Base-by-base conservation (phyloP, 2,888 invertebrate species). In the Pandemis heparana region DNA sequence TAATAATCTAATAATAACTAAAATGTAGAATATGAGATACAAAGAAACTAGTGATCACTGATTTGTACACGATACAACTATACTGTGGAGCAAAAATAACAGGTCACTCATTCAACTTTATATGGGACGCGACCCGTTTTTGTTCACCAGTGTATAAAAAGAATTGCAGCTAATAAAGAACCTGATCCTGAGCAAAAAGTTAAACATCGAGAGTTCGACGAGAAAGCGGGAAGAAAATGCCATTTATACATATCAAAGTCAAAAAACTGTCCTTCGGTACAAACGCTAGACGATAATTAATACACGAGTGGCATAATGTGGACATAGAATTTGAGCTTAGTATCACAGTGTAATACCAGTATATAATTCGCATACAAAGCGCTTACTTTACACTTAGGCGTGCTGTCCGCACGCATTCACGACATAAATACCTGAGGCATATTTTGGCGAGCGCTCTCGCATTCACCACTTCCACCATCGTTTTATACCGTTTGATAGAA, bases 121-220 rank as follows among this genome's bases (percentile, higher is more conserved):
- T 32, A 32, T 32, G 2, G 23, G 23, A 32, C 2, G 1, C 23
- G 23, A 32, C 1, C 23, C 23, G 23, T 32, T 32, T 32, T 32
- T 32, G 23, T 4, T 4, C 1, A 4, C 4, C 23, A 32, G 23
- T 32, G 23, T 32, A 32, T 32, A 32, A 32, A 32, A 32, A 32
- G 23, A 23, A 23, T 23, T 2, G 23, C 23, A 23, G 23, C 23
- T 23, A 23, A 2, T 51, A 70, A 75, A 71, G 74, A 75, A 70
- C 71, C 79, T 80, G 82, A 81, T 81, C 80, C 77, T 78, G 77
- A 76, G 18, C 75, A 80, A 81, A 56, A 67, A 77, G 77, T 79
- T 79, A 71, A 78, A 78, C 77, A 76, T 71, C 70, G 79, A 78
- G 77, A 74, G 75, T 69, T 77, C 78, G 80, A 80, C 46, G 46